A percentile compares a stretch with the other conserved stretches of the same genome.
Evolutionary conservation across 1,140 invertebrate species (phyloP).

Genomic region (Ectropis grisescens): DNA sequence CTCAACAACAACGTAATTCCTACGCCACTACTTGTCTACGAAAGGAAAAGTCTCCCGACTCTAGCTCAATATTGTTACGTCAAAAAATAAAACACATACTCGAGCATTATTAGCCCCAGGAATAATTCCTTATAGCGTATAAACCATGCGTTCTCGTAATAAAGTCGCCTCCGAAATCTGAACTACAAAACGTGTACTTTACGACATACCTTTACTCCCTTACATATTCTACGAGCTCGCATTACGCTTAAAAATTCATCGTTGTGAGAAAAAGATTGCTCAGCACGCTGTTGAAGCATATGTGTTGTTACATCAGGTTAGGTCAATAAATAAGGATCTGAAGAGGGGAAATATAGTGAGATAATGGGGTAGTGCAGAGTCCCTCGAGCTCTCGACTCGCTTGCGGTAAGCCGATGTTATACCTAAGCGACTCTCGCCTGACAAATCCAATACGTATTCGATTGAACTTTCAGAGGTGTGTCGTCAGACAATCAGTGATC

Average conservation of each 20-base stretch:
- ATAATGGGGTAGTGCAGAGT: constrained; percentile 33
- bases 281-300: constrained; percentile 9
- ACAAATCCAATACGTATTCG: constrained; percentile 31
- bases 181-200: background rate
- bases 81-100: no score
- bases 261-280: constrained; percentile 11
- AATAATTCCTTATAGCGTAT: background rate
- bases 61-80: no score
- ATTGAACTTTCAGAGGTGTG: constrained; percentile 12
- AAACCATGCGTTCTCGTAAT: background rate
- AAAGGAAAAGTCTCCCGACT: no score
- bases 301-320: constrained; percentile 14
- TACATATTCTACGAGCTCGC: constrained; percentile 2
- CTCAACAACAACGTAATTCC: no score
- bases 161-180: background rate
- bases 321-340: constrained; percentile 28
- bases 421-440: constrained; percentile 22
- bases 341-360: constrained; percentile 29
- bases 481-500: background rate
- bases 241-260: constrained; percentile 12
- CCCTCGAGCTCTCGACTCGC: constrained; percentile 22
- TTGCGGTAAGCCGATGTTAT: constrained; percentile 26
- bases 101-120: background rate
- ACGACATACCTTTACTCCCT: background rate
- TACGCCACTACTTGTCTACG: no score